A percentile compares a stretch with the other conserved stretches of the same genome.
phyloP scores from a whole-genome alignment of 2,113 vertebrate genomes.

The Mixornis gularis region DNA sequence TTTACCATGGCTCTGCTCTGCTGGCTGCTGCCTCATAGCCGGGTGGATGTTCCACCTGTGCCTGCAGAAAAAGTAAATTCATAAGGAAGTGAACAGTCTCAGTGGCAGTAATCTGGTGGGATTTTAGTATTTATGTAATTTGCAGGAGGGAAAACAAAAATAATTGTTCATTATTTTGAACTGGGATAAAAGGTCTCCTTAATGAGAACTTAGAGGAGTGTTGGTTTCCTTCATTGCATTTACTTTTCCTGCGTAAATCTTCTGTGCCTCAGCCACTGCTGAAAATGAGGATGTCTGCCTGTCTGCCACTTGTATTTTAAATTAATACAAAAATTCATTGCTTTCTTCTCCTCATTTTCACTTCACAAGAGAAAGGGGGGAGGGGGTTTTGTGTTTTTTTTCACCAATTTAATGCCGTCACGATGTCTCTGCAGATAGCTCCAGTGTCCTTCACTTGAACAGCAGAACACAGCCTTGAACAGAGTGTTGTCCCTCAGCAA shows the following conservation, averaged over 20 bases:
- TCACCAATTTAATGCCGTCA: not conserved
- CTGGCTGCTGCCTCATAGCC: not conserved
- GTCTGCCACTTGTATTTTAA: not conserved
- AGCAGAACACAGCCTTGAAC: slow-evolving; percentile 11
- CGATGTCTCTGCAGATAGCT: not conserved
- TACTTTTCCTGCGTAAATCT: not conserved
- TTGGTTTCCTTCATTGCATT: not conserved
- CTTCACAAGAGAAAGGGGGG: not conserved
- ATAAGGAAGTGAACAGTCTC: not conserved
- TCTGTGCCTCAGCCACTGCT: not conserved
- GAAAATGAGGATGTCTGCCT: not conserved
- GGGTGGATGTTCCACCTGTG: not conserved
- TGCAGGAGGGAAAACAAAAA: not conserved
- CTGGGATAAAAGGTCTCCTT: not conserved
- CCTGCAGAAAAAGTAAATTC: not conserved
- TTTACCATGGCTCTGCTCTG: not conserved
- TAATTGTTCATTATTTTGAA: not conserved
- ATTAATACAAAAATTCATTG: not conserved
- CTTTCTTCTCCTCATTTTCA: not conserved
- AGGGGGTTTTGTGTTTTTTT: not conserved
- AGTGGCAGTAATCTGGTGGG: not conserved
- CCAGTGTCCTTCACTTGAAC: not conserved
- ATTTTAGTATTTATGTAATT: not conserved
- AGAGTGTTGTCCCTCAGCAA: not conserved
- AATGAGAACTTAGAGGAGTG: not conserved